Base-by-base conservation (phyloP, 2,888 invertebrate genomes). In the Beris chalybata region DNA sequence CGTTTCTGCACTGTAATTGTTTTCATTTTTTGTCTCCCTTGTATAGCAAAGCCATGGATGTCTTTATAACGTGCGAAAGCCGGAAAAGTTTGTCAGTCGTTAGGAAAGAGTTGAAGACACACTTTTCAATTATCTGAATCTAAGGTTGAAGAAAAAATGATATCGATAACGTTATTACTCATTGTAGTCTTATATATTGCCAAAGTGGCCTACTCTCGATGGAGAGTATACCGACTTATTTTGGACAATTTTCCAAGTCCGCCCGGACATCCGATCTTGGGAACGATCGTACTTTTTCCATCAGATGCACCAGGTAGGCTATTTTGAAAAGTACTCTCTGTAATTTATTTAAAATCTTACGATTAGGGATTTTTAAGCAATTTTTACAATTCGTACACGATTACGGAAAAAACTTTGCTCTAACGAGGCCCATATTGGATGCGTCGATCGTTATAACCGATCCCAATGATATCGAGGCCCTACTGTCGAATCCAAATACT, bases 401-500 rank as follows among this genome's bases (percentile, higher is more conserved):
- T 5, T 58, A 58, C n/a, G 58, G 58, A n/a, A 58, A 58, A 38
- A 44, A 58, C 13, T 58, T 38, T 12, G 45, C 29, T 12, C 29
- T 58, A 12, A 15, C 15, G 3, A 30, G 58, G 12, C 58, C 58
- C 4, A 11, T 58, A 5, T 7, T 58, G 1, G 29, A 58, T 30
- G 22, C 45, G 5, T 4, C 7, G 1, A 4, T 58, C 3, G 15
- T 58, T 12, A n/a, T 45, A 4, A n/a, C 38, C 0, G 58, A 58
- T 30, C 29, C 44, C 6, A 45, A 58, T 4, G 58, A 58, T 45
- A 38, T 30, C 30, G 58, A 58, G 44, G 30, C 45, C 4, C 44
- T 58, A n/a, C 30, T 58, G 6, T 15, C 45, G 5, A 47, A 58
- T 12, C 45, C 58, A 7, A 58, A 58, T 58, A 58, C 58, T 7